Conservation (phyloP, 1,140 invertebrate genomes). For the Drosophila setifemur region DNA sequence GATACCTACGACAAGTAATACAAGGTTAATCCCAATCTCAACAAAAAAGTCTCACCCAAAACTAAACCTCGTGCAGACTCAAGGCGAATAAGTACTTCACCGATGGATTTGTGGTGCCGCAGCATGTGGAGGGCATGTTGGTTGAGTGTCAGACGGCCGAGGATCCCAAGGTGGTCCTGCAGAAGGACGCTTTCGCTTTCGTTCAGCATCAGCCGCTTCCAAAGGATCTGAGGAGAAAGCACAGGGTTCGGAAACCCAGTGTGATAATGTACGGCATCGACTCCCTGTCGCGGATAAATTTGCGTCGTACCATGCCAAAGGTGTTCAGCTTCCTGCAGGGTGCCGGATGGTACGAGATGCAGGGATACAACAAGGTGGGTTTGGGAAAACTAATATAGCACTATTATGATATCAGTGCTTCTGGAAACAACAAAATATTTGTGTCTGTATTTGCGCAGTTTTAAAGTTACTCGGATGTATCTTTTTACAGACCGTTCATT, state of each 20-base stretch:
- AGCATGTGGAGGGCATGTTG: constrained; percentile 25
- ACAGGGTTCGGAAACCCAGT: constrained; percentile 20
- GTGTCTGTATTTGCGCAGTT: too few species aligned
- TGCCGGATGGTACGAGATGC: constrained; percentile 47
- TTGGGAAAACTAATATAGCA: too few species aligned
- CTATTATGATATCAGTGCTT: too few species aligned
- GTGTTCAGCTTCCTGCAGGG: constrained; percentile 32
- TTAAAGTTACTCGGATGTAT: too few species aligned
- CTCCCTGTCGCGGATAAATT: constrained; percentile 57
- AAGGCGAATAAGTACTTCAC: constrained; percentile 21
- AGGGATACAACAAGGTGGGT: constrained; percentile 60
- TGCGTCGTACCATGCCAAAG: constrained; percentile 65
- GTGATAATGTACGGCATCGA: constrained; percentile 60
- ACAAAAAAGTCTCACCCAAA: constrained; percentile 9
- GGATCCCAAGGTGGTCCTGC: constrained; percentile 14
- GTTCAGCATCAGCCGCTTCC: constrained; percentile 35
- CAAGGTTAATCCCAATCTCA: background rate
- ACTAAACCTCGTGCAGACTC: constrained; percentile 9
- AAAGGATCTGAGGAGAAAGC: background rate
- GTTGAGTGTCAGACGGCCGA: constrained; percentile 39
- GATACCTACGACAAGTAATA: constrained; percentile 38
- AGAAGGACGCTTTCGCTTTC: constrained; percentile 50
- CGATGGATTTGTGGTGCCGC: constrained; percentile 10
- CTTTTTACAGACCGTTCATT: too few species aligned
- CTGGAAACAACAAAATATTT: too few species aligned